Conservation (phyloP, 1,140 invertebrate species). For the Dreissena polymorpha region DNA sequence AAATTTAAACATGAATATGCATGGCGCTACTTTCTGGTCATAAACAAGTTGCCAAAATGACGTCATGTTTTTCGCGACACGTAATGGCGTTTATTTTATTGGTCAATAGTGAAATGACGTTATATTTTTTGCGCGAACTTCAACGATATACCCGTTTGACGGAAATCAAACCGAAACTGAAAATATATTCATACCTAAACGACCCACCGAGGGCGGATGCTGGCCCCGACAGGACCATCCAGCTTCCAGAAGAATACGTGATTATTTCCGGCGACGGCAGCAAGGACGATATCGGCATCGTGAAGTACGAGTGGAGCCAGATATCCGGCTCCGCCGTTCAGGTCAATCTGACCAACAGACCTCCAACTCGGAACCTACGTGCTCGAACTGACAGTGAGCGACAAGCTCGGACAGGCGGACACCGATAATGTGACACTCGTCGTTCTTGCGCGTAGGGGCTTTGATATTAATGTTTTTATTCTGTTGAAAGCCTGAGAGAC, state of each 20-base stretch:
- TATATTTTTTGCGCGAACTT: too few relatives aligned
- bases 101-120: too few relatives aligned
- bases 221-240: constrained; percentile 9
- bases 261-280: background rate
- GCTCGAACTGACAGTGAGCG: constrained; percentile 18
- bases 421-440: constrained; percentile 11
- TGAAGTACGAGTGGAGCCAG: constrained; percentile 25
- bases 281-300: constrained; percentile 33
- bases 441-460: constrained; percentile 18
- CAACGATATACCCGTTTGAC: too few relatives aligned
- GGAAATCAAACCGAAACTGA: too few relatives aligned
- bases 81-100: too few relatives aligned
- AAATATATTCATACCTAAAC: constrained; percentile 19
- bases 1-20: too few relatives aligned
- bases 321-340: background rate
- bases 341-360: background rate
- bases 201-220: constrained; percentile 32
- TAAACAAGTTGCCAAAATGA: too few relatives aligned
- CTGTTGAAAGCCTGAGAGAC: too few relatives aligned
- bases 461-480: too few relatives aligned
- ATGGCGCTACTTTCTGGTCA: too few relatives aligned
- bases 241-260: constrained; percentile 27
- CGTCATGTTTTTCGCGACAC: too few relatives aligned
- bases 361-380: constrained; percentile 25
- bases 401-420: constrained; percentile 17